Conservation (phyloP, 2,797 vertebrate genomes). For the Sebastes hubbsi region DNA sequence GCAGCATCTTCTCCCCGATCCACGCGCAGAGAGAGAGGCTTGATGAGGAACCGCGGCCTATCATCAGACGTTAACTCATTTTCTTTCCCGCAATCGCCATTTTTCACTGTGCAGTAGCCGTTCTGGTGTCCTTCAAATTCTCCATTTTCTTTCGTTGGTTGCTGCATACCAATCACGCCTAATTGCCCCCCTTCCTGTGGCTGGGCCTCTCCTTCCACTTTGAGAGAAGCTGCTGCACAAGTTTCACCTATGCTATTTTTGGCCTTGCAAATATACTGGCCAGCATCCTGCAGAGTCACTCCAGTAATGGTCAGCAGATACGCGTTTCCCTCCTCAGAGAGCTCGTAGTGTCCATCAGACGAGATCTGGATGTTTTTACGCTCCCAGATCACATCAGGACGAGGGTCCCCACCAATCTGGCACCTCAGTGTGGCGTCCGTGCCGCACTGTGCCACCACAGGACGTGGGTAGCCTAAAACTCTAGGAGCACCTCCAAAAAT, state of each 20-base stretch:
- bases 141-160: slow-evolving; percentile 36
- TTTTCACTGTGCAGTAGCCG: slow-evolving; percentile 39
- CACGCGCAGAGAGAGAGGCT: slow-evolving; percentile 87
- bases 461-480: slow-evolving; percentile 91
- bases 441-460: slow-evolving; percentile 85
- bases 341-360: slow-evolving; percentile 81
- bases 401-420: slow-evolving; percentile 91
- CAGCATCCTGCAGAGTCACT: slow-evolving; percentile 85
- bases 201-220: slow-evolving; percentile 78
- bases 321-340: slow-evolving; percentile 86
- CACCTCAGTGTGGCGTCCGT: slow-evolving; percentile 87
- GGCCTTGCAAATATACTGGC: slow-evolving; percentile 93
- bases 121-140: slow-evolving; percentile 45
- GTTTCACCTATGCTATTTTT: slow-evolving; percentile 91
- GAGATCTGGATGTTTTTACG: slow-evolving; percentile 85
- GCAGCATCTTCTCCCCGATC: slow-evolving; percentile 88
- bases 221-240: slow-evolving; percentile 88
- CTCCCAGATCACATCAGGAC: slow-evolving; percentile 91
- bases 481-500: slow-evolving; percentile 90
- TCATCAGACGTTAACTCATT: slow-evolving; percentile 58
- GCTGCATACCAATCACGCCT: slow-evolving; percentile 32
- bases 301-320: slow-evolving; percentile 87
- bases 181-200: slow-evolving; percentile 14
- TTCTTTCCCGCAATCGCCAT: slow-evolving; percentile 25
- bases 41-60: slow-evolving; percentile 86